Percentiles rank a stretch among this genome's conserved stretches.
Conservation (phyloP, 1,140 invertebrate species). For the Aphelinus atriplicis region DNA sequence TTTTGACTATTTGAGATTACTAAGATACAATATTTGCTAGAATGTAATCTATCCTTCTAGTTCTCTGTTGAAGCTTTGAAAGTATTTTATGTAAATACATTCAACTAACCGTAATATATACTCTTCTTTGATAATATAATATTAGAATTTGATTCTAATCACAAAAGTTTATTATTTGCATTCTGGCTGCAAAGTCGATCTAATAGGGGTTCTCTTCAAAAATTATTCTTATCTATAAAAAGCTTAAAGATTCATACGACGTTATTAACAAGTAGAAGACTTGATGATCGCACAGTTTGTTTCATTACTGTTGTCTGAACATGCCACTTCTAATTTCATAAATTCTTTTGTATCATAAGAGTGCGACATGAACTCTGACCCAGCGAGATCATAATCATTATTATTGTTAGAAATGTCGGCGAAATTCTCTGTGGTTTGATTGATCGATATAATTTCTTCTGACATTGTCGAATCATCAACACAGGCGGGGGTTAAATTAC, state of each 20-base stretch:
- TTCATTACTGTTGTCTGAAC: slow-evolving; percentile 1
- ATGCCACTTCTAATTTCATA: slow-evolving; percentile 50
- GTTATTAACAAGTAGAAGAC: not conserved
- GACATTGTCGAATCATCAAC: not conserved
- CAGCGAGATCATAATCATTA: slow-evolving; percentile 8
- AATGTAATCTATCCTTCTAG: not conserved
- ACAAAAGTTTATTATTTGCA: too few relatives aligned
- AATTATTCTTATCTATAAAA: not conserved
- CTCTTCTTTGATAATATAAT: too few relatives aligned
- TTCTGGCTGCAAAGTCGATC: too few relatives aligned
- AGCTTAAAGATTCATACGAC: not conserved
- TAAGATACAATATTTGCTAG: slow-evolving; percentile 7
- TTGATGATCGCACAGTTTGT: not conserved
- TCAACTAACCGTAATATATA: too few relatives aligned
- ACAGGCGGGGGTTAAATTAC: slow-evolving; percentile 10
- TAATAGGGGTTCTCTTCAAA: too few relatives aligned
- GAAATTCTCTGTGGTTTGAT: not conserved
- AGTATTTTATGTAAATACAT: not conserved
- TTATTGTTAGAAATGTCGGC: slow-evolving; percentile 10
- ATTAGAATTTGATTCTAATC: too few relatives aligned
- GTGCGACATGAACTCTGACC: slow-evolving; percentile 45
- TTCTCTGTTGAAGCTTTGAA: slow-evolving; percentile 7
- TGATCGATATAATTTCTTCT: slow-evolving; percentile 22
- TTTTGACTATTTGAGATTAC: slow-evolving; percentile 7
- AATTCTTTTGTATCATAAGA: slow-evolving; percentile 58